These are phyloP conservation scores for Ceratothoa steindachneri DNA, from an alignment of 2,888 invertebrate genomes.

Conservation along the genomic window DNA sequence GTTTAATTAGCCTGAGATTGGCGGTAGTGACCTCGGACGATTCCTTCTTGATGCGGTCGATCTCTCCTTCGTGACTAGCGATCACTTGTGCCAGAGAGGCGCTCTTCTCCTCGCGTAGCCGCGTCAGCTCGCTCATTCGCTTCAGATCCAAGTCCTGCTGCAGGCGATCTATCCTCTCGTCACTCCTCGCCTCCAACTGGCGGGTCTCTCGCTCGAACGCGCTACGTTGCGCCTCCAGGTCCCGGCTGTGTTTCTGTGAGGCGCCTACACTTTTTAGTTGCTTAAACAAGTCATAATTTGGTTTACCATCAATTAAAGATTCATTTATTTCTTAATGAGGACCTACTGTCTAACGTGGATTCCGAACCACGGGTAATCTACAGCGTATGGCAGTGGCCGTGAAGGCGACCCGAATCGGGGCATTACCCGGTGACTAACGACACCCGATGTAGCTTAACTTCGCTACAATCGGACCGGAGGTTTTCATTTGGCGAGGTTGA, in stretches of 20 bases:
- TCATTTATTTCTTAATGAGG: too few relatives aligned
- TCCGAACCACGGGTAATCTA: too few relatives aligned
- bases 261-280: too few relatives aligned
- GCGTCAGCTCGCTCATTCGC: conserved; percentile 62
- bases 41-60: conserved; percentile 85
- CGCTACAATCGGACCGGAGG: too few relatives aligned
- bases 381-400: too few relatives aligned
- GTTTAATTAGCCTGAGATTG: conserved; percentile 83
- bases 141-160: conserved; percentile 68
- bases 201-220: conserved; percentile 66
- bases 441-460: too few relatives aligned
- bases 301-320: too few relatives aligned
- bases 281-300: too few relatives aligned
- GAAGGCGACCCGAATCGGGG: too few relatives aligned
- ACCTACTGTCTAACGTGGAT: too few relatives aligned
- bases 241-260: conserved; percentile 56
- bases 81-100: conserved; percentile 76
- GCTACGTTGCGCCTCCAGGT: conserved; percentile 60
- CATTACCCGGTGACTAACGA: too few relatives aligned
- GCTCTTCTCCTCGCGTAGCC: conserved; percentile 64
- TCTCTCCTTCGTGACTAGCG: conserved; percentile 74
- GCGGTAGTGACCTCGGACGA: conserved; percentile 92
- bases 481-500: too few relatives aligned
- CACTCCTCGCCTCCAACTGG: conserved; percentile 67
- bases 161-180: conserved; percentile 68